Evolutionary conservation across 2,113 vertebrate species (phyloP).

Genomic region (Talpa occidentalis): DNA sequence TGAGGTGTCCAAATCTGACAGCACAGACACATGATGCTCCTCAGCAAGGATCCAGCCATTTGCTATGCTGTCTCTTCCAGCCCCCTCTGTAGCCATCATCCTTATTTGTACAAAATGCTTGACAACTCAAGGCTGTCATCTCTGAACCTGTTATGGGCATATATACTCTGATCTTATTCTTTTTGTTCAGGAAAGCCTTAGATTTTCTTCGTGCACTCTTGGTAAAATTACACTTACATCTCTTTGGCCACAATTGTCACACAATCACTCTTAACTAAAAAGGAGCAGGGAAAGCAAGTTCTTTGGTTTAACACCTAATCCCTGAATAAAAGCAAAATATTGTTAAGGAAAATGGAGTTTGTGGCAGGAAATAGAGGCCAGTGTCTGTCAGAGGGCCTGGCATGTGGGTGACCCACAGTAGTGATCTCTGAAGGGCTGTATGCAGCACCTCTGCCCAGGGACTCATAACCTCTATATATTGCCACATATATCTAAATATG

Average conservation of each 20-base stretch:
- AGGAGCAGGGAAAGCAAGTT: neutral
- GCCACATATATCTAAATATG: neutral
- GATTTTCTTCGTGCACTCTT: neutral
- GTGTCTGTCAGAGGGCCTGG: neutral
- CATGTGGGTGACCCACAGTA: neutral
- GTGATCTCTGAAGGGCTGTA: too few species aligned
- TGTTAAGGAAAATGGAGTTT: neutral
- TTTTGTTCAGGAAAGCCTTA: neutral
- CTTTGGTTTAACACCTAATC: neutral
- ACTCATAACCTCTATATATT: too few species aligned
- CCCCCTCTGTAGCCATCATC: rapidly evolving
- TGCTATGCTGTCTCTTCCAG: neutral
- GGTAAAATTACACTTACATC: neutral
- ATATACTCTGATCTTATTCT: neutral
- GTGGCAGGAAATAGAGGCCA: neutral
- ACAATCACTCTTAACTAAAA: neutral
- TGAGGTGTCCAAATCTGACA: neutral
- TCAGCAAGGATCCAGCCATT: too few species aligned
- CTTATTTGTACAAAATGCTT: neutral
- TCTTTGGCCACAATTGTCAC: neutral
- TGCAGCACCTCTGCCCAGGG: rapidly evolving
- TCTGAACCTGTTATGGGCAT: too few species aligned
- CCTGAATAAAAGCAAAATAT: neutral
- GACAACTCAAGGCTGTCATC: neutral
- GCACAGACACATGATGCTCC: neutral